Base-by-base conservation (phyloP, 2,888 invertebrate species). In the Atrina japonica region DNA sequence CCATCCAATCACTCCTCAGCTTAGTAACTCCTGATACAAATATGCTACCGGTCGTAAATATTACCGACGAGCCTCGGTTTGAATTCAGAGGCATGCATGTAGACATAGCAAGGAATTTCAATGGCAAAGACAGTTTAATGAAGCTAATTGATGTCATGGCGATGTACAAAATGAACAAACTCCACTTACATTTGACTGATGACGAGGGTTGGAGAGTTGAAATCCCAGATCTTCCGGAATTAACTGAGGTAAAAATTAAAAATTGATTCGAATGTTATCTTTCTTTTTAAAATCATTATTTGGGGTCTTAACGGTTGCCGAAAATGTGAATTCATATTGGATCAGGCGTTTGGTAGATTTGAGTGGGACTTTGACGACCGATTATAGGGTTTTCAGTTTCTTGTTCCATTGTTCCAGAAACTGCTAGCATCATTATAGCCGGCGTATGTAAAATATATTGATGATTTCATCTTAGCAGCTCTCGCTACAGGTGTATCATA, bases 151-250 rank as follows among this genome's bases (percentile, higher is more conserved):
- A 85, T 11, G 83, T 73, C 11, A 89, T 90, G 89, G 83, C 87
- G 0, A 81, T 80, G 80, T 90, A 89, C 76, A 90, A 90, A 72
- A 47, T 90, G 64, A 90, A 90, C 78, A 83, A 79, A 49, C 77
- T 90, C 0, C 89, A 90, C 63, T 76, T 90, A 3, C 90, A 90
- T 71, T 78, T 89, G 56, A 75, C 87, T 0, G 90, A 90, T 67
- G 89, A 90, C 58, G 88, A 90, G 63, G 89, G 88, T 0, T 90
- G 89, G 89, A 76, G 89, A 29, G 66, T 90, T 5, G 87, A 90
- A 64, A 89, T 90, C 6, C 86, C 87, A 1, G 88, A 82, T 2
- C 70, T 90, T 16, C 82, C 83, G 5, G 89, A 90, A 67, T 78
- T 90, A 3, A 88, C 88, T 1, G 66, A 83, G 82, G 89, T 89